These are phyloP conservation scores for Trissoscelio sp. DNA, from an alignment of 2,888 invertebrate genomes.

Conservation along the genomic window DNA sequence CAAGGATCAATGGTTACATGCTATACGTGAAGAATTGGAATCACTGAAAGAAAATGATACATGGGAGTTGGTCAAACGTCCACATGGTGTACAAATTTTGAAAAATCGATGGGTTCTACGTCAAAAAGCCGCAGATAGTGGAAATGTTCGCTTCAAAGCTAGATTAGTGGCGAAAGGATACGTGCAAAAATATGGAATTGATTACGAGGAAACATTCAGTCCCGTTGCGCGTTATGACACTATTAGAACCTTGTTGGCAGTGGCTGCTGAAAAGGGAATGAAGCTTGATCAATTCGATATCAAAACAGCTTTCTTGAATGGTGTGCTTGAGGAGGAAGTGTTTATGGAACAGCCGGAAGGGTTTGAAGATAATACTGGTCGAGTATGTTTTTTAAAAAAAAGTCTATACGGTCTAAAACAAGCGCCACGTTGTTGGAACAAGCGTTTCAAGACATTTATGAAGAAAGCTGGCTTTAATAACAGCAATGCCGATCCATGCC, in stretches of 20 bases:
- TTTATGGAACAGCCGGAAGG: conserved; percentile 73
- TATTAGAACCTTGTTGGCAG: conserved; percentile 70
- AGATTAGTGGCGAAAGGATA: conserved; percentile 75
- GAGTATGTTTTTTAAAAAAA: conserved; percentile 71
- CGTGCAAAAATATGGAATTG: conserved; percentile 70
- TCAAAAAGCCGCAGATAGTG: conserved; percentile 2
- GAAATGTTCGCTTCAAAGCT: conserved; percentile 17
- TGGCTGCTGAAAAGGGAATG: conserved; percentile 73
- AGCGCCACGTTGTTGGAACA: conserved; percentile 73
- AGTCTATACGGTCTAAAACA: conserved; percentile 76
- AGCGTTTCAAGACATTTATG: conserved; percentile 38
- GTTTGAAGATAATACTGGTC: conserved; percentile 60
- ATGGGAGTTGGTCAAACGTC: conserved; percentile 48
- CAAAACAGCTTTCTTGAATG: conserved; percentile 68
- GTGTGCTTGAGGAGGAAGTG: conserved; percentile 68
- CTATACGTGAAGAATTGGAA: conserved; percentile 66
- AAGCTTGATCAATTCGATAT: conserved; percentile 73
- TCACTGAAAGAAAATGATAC: conserved; percentile 63
- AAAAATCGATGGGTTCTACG: conserved; percentile 44
- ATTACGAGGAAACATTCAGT: conserved; percentile 74
- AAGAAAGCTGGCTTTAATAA: conserved; percentile 22
- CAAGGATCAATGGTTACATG: conserved; percentile 58
- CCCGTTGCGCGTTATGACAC: conserved; percentile 73
- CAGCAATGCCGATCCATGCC: conserved; percentile 53
- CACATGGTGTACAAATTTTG: conserved; percentile 27